Percentiles rank a stretch among this genome's conserved stretches.
Conservation (phyloP, 2,888 invertebrate species). For the Netelia fuscicornis region DNA sequence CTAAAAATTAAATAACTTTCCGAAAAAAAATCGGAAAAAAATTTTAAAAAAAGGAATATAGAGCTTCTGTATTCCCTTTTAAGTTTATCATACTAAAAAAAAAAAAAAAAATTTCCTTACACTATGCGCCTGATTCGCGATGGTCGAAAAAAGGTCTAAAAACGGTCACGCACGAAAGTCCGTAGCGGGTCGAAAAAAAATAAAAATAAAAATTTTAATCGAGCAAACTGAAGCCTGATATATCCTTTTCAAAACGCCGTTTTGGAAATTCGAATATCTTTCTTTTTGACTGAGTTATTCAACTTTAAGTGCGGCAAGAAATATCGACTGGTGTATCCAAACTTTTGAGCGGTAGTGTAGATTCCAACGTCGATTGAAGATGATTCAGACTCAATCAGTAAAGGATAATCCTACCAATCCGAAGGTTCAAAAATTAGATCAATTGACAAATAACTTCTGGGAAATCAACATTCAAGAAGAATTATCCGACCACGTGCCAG, state of each 20-base stretch:
- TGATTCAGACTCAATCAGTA: conserved; percentile 14
- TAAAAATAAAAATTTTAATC: background rate
- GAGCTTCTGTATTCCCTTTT: background rate
- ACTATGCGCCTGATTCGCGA: conserved; percentile 13
- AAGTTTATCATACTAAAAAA: background rate
- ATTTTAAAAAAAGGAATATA: background rate
- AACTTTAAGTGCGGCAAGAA: no score
- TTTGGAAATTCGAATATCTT: no score
- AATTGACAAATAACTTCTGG: background rate
- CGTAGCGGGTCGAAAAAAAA: conserved; percentile 3
- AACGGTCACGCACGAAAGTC: conserved; percentile 8
- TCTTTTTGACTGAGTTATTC: no score
- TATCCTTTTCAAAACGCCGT: no score
- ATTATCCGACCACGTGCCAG: background rate
- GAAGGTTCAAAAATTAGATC: conserved; percentile 6
- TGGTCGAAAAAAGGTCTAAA: conserved; percentile 9
- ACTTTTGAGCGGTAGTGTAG: background rate
- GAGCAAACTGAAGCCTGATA: no score
- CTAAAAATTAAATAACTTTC: conserved; percentile 6
- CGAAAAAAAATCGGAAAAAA: conserved; percentile 14
- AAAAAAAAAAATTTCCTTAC: background rate
- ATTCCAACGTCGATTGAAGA: conserved; percentile 21
- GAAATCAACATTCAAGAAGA: conserved; percentile 13
- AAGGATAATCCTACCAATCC: conserved; percentile 8
- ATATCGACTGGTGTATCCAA: no score